Conservation (phyloP, 2,113 vertebrate species). For the Loxodonta africana region DNA sequence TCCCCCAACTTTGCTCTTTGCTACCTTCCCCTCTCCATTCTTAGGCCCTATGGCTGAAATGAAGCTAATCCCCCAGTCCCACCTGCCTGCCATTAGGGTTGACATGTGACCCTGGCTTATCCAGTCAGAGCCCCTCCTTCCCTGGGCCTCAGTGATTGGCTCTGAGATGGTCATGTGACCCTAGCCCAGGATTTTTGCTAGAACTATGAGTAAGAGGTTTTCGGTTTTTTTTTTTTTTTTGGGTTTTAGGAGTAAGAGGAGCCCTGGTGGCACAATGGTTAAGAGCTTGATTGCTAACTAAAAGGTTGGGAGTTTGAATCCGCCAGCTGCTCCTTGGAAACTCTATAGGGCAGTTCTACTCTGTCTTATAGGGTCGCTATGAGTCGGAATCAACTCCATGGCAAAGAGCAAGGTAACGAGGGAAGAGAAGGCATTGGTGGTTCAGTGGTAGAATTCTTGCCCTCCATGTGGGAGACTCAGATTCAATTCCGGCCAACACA, state of each 20-base stretch:
- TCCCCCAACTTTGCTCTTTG: not conserved
- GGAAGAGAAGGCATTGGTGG: not conserved
- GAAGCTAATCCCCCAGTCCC: not conserved
- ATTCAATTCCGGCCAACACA: not conserved
- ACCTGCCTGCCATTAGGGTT: accelerated
- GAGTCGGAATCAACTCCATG: too few species aligned
- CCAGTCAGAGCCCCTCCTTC: not conserved
- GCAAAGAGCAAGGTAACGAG: too few species aligned
- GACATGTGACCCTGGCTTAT: not conserved
- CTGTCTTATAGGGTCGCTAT: too few species aligned
- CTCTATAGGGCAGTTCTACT: too few species aligned
- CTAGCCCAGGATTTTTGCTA: not conserved
- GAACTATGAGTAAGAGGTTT: not conserved
- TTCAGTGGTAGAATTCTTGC: too few species aligned
- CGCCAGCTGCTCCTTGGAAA: too few species aligned
- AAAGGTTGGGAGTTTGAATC: too few species aligned
- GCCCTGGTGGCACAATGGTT: too few species aligned
- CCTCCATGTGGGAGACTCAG: too few species aligned
- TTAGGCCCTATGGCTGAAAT: accelerated
- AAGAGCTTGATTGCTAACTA: too few species aligned
- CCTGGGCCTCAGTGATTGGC: not conserved
- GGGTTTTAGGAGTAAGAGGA: not conserved
- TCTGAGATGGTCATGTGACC: not conserved
- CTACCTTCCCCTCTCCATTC: not conserved
- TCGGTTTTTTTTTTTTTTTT: too few species aligned